phyloP scores from a whole-genome alignment of 2,888 invertebrate species.

The Caenorhabditis doughertyi region DNA sequence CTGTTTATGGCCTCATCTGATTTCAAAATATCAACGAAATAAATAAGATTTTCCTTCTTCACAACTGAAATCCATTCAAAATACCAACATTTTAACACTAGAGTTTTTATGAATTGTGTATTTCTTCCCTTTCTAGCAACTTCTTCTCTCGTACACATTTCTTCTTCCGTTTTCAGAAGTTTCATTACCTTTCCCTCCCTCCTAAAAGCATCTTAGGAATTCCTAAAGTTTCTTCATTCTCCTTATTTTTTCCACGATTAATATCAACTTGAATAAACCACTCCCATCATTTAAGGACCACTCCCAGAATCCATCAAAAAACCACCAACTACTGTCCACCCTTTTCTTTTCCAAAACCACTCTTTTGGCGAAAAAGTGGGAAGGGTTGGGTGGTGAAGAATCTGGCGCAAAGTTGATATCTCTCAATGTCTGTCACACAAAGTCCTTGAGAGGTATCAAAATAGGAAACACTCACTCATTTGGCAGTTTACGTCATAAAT shows the following conservation, averaged over 20 bases:
- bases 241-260: conserved; percentile 12
- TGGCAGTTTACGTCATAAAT: conserved; percentile 52
- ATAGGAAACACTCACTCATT: conserved; percentile 32
- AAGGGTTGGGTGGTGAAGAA: no score
- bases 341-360: background rate
- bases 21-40: no score
- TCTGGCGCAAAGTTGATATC: conserved; percentile 37
- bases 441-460: conserved; percentile 56
- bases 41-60: no score
- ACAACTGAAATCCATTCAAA: no score
- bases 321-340: background rate
- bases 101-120: no score
- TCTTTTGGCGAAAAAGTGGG: conserved; percentile 20
- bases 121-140: background rate
- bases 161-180: conserved; percentile 4
- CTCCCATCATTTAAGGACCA: background rate
- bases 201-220: background rate
- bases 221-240: background rate
- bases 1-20: no score
- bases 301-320: conserved; percentile 20
- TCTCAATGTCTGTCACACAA: background rate
- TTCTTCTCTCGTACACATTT: background rate
- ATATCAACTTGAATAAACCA: background rate
- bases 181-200: conserved; percentile 7
- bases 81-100: no score